Evolutionary conservation across 2,113 vertebrate species (phyloP).

Genomic region (Brachyhypopomus occidentalis): DNA sequence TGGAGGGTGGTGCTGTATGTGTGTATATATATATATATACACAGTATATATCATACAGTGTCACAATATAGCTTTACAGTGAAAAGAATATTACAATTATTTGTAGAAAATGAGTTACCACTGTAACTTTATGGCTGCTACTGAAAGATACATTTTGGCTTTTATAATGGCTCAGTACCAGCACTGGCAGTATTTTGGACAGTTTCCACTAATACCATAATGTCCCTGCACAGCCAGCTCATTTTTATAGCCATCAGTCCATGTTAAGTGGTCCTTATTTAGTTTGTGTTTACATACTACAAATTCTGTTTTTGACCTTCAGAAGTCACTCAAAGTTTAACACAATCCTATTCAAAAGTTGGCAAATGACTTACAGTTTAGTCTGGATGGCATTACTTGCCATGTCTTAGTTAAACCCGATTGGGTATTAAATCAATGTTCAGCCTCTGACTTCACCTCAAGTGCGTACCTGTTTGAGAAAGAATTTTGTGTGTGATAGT

Average conservation of each 20-base stretch:
- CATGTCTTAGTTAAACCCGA: not conserved
- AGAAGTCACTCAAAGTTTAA: constrained; percentile 2
- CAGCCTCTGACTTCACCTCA: not conserved
- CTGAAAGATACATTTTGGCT: too few species aligned
- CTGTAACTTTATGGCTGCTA: too few species aligned
- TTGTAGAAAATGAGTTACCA: too few species aligned
- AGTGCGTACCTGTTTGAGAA: not conserved
- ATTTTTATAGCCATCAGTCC: not conserved
- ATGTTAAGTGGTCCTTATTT: not conserved
- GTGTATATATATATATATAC: too few species aligned
- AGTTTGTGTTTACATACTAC: not conserved
- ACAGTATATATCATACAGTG: not conserved
- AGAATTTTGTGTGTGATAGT: too few species aligned
- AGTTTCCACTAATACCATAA: not conserved
- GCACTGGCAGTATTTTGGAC: too few species aligned
- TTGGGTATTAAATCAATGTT: too few species aligned
- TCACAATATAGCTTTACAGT: not conserved
- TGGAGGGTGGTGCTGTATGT: too few species aligned
- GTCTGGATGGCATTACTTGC: not conserved
- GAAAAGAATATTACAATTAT: too few species aligned
- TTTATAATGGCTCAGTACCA: too few species aligned
- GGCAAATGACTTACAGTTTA: constrained; percentile 22
- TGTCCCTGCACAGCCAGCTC: not conserved
- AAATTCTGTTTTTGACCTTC: not conserved
- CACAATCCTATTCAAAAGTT: constrained; percentile 28